Percentiles rank a stretch among this genome's conserved stretches.
phyloP scores from a whole-genome alignment of 2,797 vertebrate species.

The Sebastes hubbsi region DNA sequence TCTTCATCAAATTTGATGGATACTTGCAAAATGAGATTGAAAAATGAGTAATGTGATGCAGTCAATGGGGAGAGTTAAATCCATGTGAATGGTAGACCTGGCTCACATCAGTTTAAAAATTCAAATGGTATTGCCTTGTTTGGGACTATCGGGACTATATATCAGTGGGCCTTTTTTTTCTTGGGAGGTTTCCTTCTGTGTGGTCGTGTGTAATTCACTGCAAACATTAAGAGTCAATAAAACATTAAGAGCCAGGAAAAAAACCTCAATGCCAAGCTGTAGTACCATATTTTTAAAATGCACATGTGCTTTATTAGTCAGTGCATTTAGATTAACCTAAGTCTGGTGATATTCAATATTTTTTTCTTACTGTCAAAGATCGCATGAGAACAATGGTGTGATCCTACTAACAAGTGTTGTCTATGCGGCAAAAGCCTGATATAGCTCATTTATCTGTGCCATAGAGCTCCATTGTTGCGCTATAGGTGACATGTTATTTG shows the following conservation, averaged over 20 bases:
- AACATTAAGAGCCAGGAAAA: constrained; percentile 35
- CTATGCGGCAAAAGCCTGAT: neutral
- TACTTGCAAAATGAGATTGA: constrained; percentile 40
- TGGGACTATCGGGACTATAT: neutral
- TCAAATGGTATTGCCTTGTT: constrained; percentile 1
- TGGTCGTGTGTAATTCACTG: constrained; percentile 34
- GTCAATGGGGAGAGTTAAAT: constrained; percentile 22
- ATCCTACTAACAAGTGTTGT: neutral
- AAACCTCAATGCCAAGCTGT: neutral
- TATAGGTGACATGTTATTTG: neutral
- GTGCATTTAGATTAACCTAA: neutral
- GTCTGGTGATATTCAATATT: neutral
- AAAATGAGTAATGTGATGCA: constrained; percentile 38
- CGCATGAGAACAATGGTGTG: neutral
- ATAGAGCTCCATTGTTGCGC: neutral
- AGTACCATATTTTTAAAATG: neutral
- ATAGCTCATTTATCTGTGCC: neutral
- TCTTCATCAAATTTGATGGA: constrained; percentile 57
- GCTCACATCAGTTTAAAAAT: constrained; percentile 11
- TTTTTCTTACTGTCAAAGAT: neutral
- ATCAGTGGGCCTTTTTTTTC: constrained; percentile 17
- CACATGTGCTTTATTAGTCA: neutral
- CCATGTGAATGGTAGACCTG: neutral
- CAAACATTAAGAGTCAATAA: constrained; percentile 41
- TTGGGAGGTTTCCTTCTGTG: neutral